These are phyloP conservation scores for Chiroxiphia lanceolata DNA, from an alignment of 2,797 vertebrate species.

Conservation along the genomic window DNA sequence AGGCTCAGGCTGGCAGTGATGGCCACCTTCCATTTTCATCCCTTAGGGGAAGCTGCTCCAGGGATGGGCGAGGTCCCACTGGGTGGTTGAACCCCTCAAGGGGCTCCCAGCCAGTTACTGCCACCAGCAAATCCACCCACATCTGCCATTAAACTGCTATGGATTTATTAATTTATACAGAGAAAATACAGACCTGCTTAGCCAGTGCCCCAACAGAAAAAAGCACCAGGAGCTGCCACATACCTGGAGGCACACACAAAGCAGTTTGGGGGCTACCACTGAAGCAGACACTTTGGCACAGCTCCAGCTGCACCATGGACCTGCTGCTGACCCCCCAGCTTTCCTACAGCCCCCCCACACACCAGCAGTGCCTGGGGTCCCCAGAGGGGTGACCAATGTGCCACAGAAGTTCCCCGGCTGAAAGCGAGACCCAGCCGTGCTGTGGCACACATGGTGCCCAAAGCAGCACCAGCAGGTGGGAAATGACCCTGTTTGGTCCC, in stretches of 20 bases:
- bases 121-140: background rate
- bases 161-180: background rate
- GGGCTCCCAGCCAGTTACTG: background rate
- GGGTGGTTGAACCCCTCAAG: background rate
- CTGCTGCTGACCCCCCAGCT: background rate
- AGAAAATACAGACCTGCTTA: background rate
- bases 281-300: background rate
- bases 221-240: background rate
- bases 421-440: accelerated
- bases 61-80: accelerated
- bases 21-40: background rate
- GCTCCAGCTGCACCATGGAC: background rate
- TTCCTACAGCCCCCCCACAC: background rate
- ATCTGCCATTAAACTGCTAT: background rate
- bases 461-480: background rate
- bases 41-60: background rate
- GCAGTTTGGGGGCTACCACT: background rate
- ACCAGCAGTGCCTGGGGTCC: accelerated
- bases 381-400: accelerated
- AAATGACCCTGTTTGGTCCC: accelerated
- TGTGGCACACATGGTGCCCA: accelerated
- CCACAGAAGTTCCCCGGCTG: accelerated
- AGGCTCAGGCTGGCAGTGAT: background rate
- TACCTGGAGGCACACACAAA: background rate
- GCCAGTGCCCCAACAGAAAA: background rate